Conservation (phyloP, 2,888 invertebrate genomes). For the Ochlodes sylvanus region DNA sequence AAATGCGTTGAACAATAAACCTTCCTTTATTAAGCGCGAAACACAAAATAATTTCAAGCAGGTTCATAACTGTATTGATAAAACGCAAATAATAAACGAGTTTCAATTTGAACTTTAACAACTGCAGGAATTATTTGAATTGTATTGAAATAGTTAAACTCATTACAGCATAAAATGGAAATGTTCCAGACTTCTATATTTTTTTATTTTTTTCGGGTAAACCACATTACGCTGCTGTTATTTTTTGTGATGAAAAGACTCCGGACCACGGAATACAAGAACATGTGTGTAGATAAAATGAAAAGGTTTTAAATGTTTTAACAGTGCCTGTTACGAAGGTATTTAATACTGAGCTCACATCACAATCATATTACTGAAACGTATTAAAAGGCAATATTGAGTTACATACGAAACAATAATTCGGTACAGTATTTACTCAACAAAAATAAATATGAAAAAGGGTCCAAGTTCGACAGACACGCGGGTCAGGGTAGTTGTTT, state of each 20-base stretch:
- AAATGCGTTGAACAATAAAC: no score
- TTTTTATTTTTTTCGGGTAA: constrained; percentile 10
- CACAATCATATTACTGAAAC: no score
- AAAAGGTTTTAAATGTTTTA: constrained; percentile 11
- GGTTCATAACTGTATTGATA: no score
- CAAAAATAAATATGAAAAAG: no score
- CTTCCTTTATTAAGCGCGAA: no score
- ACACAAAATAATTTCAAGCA: no score
- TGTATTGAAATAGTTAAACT: neutral
- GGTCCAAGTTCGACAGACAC: no score
- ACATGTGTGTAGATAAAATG: constrained; percentile 8
- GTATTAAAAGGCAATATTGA: no score
- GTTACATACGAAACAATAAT: no score
- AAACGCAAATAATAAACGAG: no score
- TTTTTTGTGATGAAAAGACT: constrained; percentile 6
- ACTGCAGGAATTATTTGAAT: neutral
- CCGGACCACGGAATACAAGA: neutral
- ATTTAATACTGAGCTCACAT: neutral
- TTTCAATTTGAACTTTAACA: neutral
- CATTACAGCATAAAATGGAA: constrained; percentile 4
- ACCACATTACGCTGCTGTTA: neutral
- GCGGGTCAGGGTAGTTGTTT: no score
- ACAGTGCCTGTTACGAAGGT: neutral
- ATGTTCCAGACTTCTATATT: neutral
- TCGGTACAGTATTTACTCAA: no score